Base-by-base conservation (phyloP, 1,140 invertebrate species). In the Bombus ignitus region DNA sequence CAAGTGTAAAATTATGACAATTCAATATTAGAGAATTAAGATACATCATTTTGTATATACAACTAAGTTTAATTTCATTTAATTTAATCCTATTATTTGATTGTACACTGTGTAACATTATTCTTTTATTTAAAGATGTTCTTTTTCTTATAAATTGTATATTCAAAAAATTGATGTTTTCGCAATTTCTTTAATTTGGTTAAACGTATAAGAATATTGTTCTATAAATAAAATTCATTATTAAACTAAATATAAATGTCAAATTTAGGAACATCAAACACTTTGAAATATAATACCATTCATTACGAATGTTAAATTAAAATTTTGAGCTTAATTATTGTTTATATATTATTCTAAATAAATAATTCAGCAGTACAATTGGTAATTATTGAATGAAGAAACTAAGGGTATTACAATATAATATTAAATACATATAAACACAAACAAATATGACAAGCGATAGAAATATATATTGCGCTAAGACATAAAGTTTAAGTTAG, bases 11-110 rank as follows among this genome's bases (percentile, higher is more conserved):
- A 78, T 84, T n/a, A 71, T 57, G 25, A 75, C 44, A 53, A 10
- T 68, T 68, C 18, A 47, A 62, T 68, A 53, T 76, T 32, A 15
- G 28, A 35, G 32, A 37, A 42, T 57, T 72, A 47, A 79, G 42
- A 44, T 72, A 71, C 57, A 59, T n/a, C 47, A 44, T 62, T 71
- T 62, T 84, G 76, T 80, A 79, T 35, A 72, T 72, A 84, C 44
- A 62, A 72, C 25, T 84, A 76, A 70, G 68, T 44, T 57, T 65
- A 78, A 78, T 59, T 84, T 25, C 65, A 79, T 32, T 84, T 78
- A 71, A 13, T 59, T 84, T 70, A 57, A 78, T 42, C 1, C 53
- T 77, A 83, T 44, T 37, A n/a, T 5, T 42, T 82, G 42, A 80
- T 81, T 39, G n/a, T 81, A 42, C 22, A 25, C 25, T 74, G 59